Evolutionary conservation across 2,888 invertebrate species (phyloP), one percentile per base, ranked within the genome.

Genomic region (Tetropium fuscum): DNA sequence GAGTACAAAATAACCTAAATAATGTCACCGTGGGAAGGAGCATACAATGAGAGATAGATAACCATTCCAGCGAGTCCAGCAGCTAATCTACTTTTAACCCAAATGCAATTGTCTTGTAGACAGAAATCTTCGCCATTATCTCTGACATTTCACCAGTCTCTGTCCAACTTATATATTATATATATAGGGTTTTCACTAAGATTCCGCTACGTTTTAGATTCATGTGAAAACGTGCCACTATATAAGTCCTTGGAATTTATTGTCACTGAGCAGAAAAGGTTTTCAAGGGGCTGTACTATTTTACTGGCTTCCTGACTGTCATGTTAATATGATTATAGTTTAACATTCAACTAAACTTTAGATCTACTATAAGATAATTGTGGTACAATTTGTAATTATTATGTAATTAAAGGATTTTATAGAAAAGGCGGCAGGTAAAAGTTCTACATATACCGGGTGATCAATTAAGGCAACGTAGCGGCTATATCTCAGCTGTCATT

Each of bases 91-190:
- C 75, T 74, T 76, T 70, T 75, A 74, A 77, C 77, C 78, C 74
- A 77, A 78, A 78, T 78, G 78, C 78, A 75, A 77, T 78, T 77
- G 75, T 74, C 74, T 64, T 78, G 77, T 78, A 77, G 76, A 72
- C 73, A 67, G 58, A 41, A 64, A 62, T 60, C 60, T 55, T 44
- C 47, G 60, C 63, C 69, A 69, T 71, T 71, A 71, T 75, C 74
- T 73, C 68, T 66, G 68, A 72, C 68, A 69, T 69, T n/a, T 60
- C 63, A 49, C 40, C 55, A 58, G 58, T 51, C 44, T 64, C 54
- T 62, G 53, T 55, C 55, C 48, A 41, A 60, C 53, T 53, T 56
- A 58, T n/a, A n/a, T n/a, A n/a, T n/a, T n/a, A n/a, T n/a, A n/a
- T n/a, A n/a, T n/a, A n/a, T 41, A 41, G 32, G 53, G 38, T 55